Percentiles rank a stretch among this genome's conserved stretches.
Evolutionary conservation across 2,113 vertebrate genomes (phyloP).

Genomic region (Otus sunia): DNA sequence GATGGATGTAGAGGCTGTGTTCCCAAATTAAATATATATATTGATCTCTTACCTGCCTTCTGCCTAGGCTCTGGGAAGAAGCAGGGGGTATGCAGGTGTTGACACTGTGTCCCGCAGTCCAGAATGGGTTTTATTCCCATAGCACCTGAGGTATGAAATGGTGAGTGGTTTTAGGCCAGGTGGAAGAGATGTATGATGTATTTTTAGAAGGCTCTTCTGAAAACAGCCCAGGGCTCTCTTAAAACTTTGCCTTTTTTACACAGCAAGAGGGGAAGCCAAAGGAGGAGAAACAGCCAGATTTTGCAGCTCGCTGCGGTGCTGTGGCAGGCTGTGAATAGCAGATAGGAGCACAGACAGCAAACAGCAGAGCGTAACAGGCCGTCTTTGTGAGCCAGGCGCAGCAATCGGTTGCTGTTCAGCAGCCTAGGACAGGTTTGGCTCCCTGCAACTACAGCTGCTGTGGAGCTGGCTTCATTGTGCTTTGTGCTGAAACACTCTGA

Average conservation of each 20-base stretch:
- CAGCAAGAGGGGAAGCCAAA: background rate
- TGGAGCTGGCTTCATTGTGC: background rate
- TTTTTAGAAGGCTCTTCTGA: background rate
- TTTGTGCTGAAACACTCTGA: background rate
- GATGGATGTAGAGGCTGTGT: background rate
- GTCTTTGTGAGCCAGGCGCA: accelerated
- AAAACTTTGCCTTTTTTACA: background rate
- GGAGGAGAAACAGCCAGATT: background rate
- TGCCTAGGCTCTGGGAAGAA: background rate
- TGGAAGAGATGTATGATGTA: background rate
- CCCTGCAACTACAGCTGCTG: background rate
- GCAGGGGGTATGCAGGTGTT: background rate
- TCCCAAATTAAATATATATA: background rate
- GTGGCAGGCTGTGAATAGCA: background rate
- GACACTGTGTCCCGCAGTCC: background rate
- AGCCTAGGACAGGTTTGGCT: background rate
- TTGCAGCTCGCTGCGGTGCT: background rate
- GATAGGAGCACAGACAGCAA: background rate
- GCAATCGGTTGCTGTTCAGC: background rate
- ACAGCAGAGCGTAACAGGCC: background rate
- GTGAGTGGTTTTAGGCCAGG: background rate
- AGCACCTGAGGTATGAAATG: background rate
- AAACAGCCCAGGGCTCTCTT: background rate
- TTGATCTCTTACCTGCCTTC: background rate
- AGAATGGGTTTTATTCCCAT: background rate